Base-by-base conservation (phyloP, 1,140 invertebrate species). In the Caenorhabditis brenneri region DNA sequence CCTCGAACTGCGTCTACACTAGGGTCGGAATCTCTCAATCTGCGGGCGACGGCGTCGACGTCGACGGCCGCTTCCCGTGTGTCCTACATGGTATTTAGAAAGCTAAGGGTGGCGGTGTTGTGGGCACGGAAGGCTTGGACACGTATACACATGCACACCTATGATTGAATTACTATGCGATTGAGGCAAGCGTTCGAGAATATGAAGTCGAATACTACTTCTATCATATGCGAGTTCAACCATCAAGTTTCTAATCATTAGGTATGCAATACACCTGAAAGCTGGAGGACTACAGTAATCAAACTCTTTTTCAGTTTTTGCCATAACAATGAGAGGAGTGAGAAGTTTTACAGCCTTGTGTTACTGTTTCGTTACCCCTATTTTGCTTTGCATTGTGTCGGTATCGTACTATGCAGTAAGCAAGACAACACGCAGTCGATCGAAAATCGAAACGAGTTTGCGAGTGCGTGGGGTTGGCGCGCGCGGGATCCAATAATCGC, bases 31-130 rank as follows among this genome's bases (percentile, higher is more conserved):
- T 74, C 33, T 74, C 27, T 74, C n/a, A n/a, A 9, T 33, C 36
- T 12, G 12, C 6, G n/a, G 15, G 36, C 65, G 36, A 74, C 36
- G 22, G 29, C 65, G 65, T 15, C 36, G 33, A 36, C 65, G 65
- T 22, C 65, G 65, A 74, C 65, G 36, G 65, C 65, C 22, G 65
- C n/a, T 42, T 74, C 36, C 65, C 65, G 33, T 74, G 36, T 74
- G 42, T 74, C 31, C 65, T 74, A 74, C 36, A 74, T 74, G 65
- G 65, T 74, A 74, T 74, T 74, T 42, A 74, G 65, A 74, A 27
- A 55, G 24, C 24, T n/a, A 74, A 42, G 36, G 36, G 22, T 36
- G 58, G 58, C 36, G 33, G n/a, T n/a, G n/a, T n/a, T n/a, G n/a
- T n/a, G n/a, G n/a, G n/a, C 29, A 46, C 33, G 24, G 10, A 27